Percentiles rank a stretch among this genome's conserved stretches.
phyloP scores from a whole-genome alignment of 1,140 invertebrate genomes.

The Drosophila navojoa region DNA sequence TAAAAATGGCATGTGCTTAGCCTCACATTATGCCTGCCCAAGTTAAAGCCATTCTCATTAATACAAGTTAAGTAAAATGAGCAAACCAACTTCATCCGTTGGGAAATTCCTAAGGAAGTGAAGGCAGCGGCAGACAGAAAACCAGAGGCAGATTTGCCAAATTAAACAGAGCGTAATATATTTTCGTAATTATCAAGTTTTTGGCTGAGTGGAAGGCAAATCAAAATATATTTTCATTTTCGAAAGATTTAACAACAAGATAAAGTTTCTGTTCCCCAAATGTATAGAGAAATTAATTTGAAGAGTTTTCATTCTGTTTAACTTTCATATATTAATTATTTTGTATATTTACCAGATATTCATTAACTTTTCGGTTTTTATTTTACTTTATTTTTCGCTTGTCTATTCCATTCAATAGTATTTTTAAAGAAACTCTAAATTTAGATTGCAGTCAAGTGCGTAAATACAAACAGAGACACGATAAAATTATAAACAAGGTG shows the following conservation, averaged over 20 bases:
- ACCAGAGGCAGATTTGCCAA: neutral
- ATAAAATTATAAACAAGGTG: constrained; percentile 21
- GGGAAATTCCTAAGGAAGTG: neutral
- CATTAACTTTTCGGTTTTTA: neutral
- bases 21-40: constrained; percentile 2
- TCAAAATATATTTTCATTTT: no score
- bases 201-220: neutral
- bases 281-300: no score
- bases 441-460: constrained; percentile 59
- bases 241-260: no score
- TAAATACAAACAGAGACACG: constrained; percentile 7
- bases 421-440: constrained; percentile 7
- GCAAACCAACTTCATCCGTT: constrained; percentile 12
- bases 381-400: neutral
- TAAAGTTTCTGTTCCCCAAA: no score
- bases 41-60: constrained; percentile 12
- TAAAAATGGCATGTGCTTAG: neutral
- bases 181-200: no score
- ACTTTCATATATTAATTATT: neutral
- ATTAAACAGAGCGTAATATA: no score
- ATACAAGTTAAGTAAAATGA: neutral
- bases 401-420: no score
- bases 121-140: no score
- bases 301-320: no score
- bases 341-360: neutral